Conservation (phyloP, 2,113 vertebrate genomes). For the Calcarius ornatus region DNA sequence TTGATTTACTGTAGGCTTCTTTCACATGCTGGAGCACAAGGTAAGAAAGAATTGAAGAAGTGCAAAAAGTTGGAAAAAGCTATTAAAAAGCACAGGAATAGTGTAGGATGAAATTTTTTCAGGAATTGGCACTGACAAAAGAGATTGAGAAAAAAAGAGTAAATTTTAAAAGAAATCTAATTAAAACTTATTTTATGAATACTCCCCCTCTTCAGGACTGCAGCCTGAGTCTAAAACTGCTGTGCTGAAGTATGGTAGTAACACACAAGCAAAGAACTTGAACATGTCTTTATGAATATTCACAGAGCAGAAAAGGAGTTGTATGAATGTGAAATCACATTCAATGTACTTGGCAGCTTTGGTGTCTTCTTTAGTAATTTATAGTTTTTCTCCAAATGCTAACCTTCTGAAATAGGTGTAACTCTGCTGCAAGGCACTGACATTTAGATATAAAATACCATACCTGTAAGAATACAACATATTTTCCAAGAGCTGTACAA, state of each 20-base stretch:
- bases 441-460: neutral
- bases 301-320: neutral
- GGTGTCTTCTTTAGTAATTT: neutral
- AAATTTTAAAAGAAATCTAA: neutral
- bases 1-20: neutral
- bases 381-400: neutral
- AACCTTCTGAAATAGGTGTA: neutral
- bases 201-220: neutral
- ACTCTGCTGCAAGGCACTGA: neutral
- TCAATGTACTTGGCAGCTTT: neutral
- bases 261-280: neutral
- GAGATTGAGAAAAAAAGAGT: neutral
- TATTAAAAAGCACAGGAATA: neutral
- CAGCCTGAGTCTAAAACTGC: neutral
- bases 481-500: neutral
- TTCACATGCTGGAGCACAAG: neutral
- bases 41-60: neutral
- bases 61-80: neutral
- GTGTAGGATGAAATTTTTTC: rapidly evolving
- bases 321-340: neutral
- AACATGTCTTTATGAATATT: neutral
- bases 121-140: neutral
- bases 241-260: neutral
- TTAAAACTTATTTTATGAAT: neutral
- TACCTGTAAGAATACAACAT: neutral